Conservation (phyloP, 2,797 vertebrate species). For the Typhlichthys eigenmanni region DNA sequence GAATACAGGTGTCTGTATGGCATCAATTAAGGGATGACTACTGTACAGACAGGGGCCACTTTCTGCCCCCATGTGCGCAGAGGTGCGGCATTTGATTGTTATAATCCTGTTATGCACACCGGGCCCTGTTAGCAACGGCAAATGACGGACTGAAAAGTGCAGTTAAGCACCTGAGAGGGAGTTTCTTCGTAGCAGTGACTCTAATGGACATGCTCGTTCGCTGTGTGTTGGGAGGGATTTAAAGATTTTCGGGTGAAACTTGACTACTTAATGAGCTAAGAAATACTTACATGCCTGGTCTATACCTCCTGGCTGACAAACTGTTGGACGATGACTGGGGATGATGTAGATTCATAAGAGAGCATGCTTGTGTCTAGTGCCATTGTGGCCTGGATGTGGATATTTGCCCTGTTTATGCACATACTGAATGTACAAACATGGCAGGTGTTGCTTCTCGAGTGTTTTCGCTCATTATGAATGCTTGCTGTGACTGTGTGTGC, state of each 20-base stretch:
- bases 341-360: too few species aligned
- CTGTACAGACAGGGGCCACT: slow-evolving; percentile 8
- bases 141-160: slow-evolving; percentile 19
- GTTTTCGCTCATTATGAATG: slow-evolving; percentile 45
- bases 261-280: too few species aligned
- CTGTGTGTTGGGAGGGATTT: too few species aligned
- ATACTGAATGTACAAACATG: slow-evolving; percentile 55
- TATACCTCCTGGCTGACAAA: too few species aligned
- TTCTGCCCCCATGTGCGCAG: slow-evolving; percentile 32
- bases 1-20: slow-evolving; percentile 30
- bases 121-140: slow-evolving; percentile 32
- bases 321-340: too few species aligned
- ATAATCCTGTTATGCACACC: slow-evolving; percentile 64
- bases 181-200: slow-evolving; percentile 23
- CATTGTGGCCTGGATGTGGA: too few species aligned
- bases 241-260: too few species aligned
- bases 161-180: slow-evolving; percentile 33
- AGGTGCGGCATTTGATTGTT: slow-evolving; percentile 62
- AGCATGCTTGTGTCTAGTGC: too few species aligned
- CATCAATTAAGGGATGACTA: slow-evolving; percentile 52
- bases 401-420: too few species aligned
- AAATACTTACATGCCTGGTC: too few species aligned
- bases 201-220: too few species aligned
- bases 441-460: slow-evolving; percentile 53
- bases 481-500: slow-evolving; percentile 22